Evolutionary conservation across 2,797 vertebrate species (phyloP).

Genomic region (Galagoides demidoff): DNA sequence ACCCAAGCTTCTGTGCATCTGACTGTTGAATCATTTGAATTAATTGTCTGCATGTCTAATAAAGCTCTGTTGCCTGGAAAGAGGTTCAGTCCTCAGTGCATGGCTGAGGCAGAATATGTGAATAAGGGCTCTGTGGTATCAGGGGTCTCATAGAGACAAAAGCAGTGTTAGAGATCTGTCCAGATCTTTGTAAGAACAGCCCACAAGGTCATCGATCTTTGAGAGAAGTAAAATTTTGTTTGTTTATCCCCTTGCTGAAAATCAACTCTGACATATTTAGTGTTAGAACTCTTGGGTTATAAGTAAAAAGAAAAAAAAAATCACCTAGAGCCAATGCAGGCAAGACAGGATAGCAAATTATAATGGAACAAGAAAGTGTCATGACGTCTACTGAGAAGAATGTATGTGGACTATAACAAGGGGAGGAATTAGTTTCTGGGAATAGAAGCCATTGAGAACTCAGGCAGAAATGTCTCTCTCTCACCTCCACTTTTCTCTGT

Average conservation of each 20-base stretch:
- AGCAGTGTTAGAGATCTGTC: neutral
- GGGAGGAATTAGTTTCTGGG: neutral
- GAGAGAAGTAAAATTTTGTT: slow-evolving; percentile 18
- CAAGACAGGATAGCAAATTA: slow-evolving; percentile 11
- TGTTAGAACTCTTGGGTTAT: neutral
- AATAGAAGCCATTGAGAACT: neutral
- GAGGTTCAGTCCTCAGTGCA: neutral
- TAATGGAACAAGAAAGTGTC: neutral
- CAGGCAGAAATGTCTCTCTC: neutral
- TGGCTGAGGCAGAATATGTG: neutral
- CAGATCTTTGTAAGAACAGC: neutral
- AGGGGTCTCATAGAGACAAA: neutral
- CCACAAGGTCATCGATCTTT: slow-evolving; percentile 3
- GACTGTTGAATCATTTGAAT: neutral
- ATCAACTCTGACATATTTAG: slow-evolving; percentile 1
- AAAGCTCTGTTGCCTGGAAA: slow-evolving; percentile 11
- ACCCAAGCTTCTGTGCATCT: neutral
- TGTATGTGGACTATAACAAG: neutral
- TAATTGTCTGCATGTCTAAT: neutral
- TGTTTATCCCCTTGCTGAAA: slow-evolving; percentile 43
- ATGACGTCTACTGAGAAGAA: neutral
- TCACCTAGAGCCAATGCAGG: slow-evolving; percentile 24
- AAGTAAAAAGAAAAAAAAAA: neutral
- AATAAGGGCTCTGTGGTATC: neutral
- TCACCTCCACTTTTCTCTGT: neutral